Evolutionary conservation across 2,797 vertebrate species (phyloP).

Genomic region (Ambastaia sidthimunki): DNA sequence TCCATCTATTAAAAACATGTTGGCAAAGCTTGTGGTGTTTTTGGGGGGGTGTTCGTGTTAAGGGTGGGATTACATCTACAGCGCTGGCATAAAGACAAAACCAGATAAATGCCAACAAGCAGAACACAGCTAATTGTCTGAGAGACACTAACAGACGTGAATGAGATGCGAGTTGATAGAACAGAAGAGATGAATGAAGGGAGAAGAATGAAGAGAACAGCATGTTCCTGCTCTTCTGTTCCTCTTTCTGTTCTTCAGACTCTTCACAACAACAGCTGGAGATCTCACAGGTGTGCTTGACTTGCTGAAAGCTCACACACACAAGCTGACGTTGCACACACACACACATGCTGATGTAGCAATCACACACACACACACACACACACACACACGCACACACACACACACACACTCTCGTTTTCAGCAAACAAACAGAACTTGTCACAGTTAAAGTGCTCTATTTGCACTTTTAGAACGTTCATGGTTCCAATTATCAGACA

Average conservation of each 20-base stretch:
- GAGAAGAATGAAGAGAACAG: slow-evolving; percentile 60
- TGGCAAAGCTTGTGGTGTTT: slow-evolving; percentile 16
- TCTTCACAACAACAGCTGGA: slow-evolving; percentile 81
- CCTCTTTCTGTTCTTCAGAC: slow-evolving; percentile 58
- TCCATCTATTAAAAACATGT: slow-evolving; percentile 30
- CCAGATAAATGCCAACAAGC: slow-evolving; percentile 27
- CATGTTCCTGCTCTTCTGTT: slow-evolving; percentile 65
- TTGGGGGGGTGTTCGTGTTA: slow-evolving; percentile 6
- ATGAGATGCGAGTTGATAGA: slow-evolving; percentile 28
- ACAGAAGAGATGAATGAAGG: slow-evolving; percentile 23
- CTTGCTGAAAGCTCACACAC: slow-evolving; percentile 67
- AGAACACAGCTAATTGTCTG: slow-evolving; percentile 11
- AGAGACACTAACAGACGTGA: slow-evolving; percentile 51
- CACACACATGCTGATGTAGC: slow-evolving; percentile 32
- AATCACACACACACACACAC: slow-evolving; percentile 27
- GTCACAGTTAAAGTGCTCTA: slow-evolving; percentile 2
- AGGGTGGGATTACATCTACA: not conserved
- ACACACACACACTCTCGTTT: too few species aligned
- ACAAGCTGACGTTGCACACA: slow-evolving; percentile 21
- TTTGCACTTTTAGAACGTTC: not conserved
- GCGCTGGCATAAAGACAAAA: slow-evolving; percentile 5
- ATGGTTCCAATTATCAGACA: too few species aligned
- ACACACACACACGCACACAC: not conserved
- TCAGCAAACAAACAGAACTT: slow-evolving; percentile 25
- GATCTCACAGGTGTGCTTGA: slow-evolving; percentile 75